Percentiles rank a stretch among this genome's conserved stretches.
Conservation (phyloP, 37 sponge, comb jelly and placozoan genomes). For the Tethya wilhelma region DNA sequence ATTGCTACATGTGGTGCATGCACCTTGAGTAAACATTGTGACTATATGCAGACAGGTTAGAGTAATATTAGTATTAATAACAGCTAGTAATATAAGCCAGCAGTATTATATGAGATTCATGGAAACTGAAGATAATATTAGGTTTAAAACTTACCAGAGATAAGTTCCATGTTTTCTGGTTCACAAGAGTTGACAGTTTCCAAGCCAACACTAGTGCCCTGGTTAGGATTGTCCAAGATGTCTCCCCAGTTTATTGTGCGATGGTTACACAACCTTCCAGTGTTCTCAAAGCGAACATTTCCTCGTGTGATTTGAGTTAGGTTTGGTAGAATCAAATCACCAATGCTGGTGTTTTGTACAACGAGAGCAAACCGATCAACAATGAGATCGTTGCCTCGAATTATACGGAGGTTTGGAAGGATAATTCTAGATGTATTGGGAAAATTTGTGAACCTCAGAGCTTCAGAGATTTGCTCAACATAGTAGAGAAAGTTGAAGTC, state of each 20-base stretch:
- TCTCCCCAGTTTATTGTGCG: conserved; percentile 64
- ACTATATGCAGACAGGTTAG: too few species aligned
- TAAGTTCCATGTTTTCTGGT: too few species aligned
- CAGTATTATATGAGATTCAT: too few species aligned
- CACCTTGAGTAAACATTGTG: too few species aligned
- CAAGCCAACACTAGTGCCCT: too few species aligned
- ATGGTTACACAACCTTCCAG: conserved; percentile 33
- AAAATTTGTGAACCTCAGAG: conserved; percentile 19
- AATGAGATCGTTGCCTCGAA: conserved; percentile 33
- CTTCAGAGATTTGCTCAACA: conserved; percentile 56
- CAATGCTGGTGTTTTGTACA: conserved; percentile 11
- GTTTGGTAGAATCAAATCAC: conserved; percentile 41
- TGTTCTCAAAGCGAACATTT: conserved; percentile 14
- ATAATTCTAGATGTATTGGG: conserved; percentile 14
- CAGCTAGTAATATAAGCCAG: too few species aligned
- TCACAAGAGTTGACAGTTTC: too few species aligned
- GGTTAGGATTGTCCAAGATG: conserved; percentile 39
- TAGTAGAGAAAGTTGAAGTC: conserved; percentile 55
- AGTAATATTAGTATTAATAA: too few species aligned
- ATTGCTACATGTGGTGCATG: too few species aligned
- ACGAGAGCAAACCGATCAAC: conserved; percentile 2
- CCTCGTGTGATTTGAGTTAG: conserved; percentile 63
- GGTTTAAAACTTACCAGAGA: too few species aligned
- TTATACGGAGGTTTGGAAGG: conserved; percentile 60
- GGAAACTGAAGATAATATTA: too few species aligned